A percentile compares a stretch with the other conserved stretches of the same genome.
Conservation (phyloP, 2,888 invertebrate species). For the Eurytoma adleriae region DNA sequence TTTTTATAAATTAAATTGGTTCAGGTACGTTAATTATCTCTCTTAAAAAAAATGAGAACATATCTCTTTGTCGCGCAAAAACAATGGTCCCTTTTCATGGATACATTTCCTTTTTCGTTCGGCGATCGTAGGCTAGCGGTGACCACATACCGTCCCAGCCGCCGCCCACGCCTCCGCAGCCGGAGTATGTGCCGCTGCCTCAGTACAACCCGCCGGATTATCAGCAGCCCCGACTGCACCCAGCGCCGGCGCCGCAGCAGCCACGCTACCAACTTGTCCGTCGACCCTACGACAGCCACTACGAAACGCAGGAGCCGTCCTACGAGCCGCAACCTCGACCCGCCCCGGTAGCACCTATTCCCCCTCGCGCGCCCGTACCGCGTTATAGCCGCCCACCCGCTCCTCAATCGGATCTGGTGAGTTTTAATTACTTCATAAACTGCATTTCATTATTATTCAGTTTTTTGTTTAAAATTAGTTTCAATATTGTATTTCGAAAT, state of each 20-base stretch:
- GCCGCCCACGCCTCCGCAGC: slow-evolving; percentile 75
- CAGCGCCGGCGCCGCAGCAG: slow-evolving; percentile 66
- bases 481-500: too few species aligned
- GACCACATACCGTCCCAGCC: slow-evolving; percentile 82
- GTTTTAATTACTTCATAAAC: not conserved
- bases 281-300: slow-evolving; percentile 74
- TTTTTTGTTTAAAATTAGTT: not conserved
- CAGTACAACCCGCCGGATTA: slow-evolving; percentile 72
- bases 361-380: not conserved
- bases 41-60: too few species aligned
- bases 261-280: slow-evolving; percentile 69
- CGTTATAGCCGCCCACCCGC: slow-evolving; percentile 14
- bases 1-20: too few species aligned
- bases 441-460: not conserved
- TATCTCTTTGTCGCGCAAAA: too few species aligned
- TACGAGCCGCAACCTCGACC: slow-evolving; percentile 64
- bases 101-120: not conserved
- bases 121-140: slow-evolving; percentile 81
- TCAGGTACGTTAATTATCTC: too few species aligned
- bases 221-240: slow-evolving; percentile 62
- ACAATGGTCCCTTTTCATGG: not conserved
- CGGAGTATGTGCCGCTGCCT: slow-evolving; percentile 70
- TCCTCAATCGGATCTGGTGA: slow-evolving; percentile 36
- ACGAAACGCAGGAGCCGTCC: slow-evolving; percentile 75
- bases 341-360: not conserved